Evolutionary conservation across 1,140 invertebrate genomes (phyloP), one percentile per base, ranked within the genome.

Genomic region (Lerema accius): DNA sequence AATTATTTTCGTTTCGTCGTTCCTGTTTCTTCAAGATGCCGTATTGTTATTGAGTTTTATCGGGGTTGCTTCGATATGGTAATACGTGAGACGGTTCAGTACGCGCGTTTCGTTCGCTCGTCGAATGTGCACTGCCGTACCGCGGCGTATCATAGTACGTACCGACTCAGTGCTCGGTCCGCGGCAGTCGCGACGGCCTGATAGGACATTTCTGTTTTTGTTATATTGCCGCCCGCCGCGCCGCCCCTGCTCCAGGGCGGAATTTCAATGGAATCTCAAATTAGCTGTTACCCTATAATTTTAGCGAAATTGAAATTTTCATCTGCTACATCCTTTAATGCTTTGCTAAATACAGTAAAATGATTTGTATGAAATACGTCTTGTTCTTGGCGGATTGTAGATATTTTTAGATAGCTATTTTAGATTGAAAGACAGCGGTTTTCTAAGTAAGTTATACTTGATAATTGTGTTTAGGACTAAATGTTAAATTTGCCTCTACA

Each of bases 111-210:
- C 72, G 70, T 37, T 78, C 73, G 78, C 49, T 62, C 28, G 82
- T 69, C 71, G 68, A 79, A 65, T 76, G 77, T 82, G 75, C 69
- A 87, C 86, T 89, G 86, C 56, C 76, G 69, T 51, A 62, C 46
- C 59, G 64, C 63, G 61, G 50, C 62, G 61, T 32, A 40, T 50
- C 37, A 61, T 23, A 23, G 19, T 23, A 23, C 65, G 70, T 63
- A 71, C 51, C 69, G 28, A 43, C 42, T 49, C 14, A 37, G 65
- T 68, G 64, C 58, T 65, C 73, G 70, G 71, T 76, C 71, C 73
- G 73, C 28, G 28, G 28, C 35, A 11, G 35, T 37, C n/a, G 35
- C 35, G 35, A 4, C 71, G 73, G 69, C 73, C 58, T 65, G 68
- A 76, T 75, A 76, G 56, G 58, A 53, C 49, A 63, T 65, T 67